Evolutionary conservation across 2,113 vertebrate genomes (phyloP), one percentile per base, ranked within the genome.

Genomic region (Istiophorus platypterus): DNA sequence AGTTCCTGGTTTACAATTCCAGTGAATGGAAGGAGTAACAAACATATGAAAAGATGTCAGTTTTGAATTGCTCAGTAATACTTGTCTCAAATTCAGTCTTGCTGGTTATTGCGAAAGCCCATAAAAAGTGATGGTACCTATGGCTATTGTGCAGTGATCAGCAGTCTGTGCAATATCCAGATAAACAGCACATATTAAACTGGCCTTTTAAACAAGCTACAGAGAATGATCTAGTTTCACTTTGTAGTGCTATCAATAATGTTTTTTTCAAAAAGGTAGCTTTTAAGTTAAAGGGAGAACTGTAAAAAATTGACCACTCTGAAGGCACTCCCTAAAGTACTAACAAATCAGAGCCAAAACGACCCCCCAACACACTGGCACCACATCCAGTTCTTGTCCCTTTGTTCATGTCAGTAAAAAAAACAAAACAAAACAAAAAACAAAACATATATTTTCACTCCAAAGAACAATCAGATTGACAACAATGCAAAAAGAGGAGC

Each of bases 221-320:
- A 59, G 45, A 78, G 72, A 62, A 82, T 37, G 37, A 51, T 84
- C 76, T 90, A 95, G 87, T 89, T 90, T 91, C 90, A 68, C 71
- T 71, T 86, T 90, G 90, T 94, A 95, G 95, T 96, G 95, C 95
- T 94, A 85, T 85, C 31, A 66, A 83, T 78, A 71, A 83, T 78
- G 68, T 64, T 47, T 66, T 24, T 69, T 69, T 84, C 69, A 78
- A 93, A 93, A 83, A 78, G 59, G 61, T 82, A 54, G 78, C 59
- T 47, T 89, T 89, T 51, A 77, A 71, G 67, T 92, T 90, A 91
- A 91, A 91, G 84, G 85, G 90, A 89, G 82, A 88, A 75, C 63
- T 84, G 80, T 82, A 81, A 59, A 85, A 85, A 88, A 78, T n/a
- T 59, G 27, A 76, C 65, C 75, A 84, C 74, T 80, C 72, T 83